phyloP scores from a whole-genome alignment of 2,888 invertebrate genomes.

The Plebejus anna region DNA sequence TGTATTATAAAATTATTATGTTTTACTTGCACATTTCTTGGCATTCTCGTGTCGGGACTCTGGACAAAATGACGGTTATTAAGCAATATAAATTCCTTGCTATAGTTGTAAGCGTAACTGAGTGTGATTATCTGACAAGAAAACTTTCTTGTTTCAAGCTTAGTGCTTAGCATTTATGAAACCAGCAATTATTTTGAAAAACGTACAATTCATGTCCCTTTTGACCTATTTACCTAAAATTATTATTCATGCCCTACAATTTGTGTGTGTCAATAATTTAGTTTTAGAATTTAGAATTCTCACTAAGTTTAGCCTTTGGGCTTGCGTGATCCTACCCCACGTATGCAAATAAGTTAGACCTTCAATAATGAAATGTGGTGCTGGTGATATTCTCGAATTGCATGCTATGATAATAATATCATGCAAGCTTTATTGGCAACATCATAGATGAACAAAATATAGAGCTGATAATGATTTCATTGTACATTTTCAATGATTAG shows the following conservation, averaged over 20 bases:
- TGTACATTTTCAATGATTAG: not conserved
- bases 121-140: too few relatives aligned
- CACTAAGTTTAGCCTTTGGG: not conserved
- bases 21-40: too few relatives aligned
- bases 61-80: too few relatives aligned
- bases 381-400: not conserved
- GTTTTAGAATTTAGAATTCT: not conserved
- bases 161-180: too few relatives aligned
- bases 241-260: not conserved
- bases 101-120: too few relatives aligned
- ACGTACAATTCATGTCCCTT: too few relatives aligned
- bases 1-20: too few relatives aligned
- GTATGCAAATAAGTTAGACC: constrained; percentile 5
- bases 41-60: too few relatives aligned
- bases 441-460: not conserved
- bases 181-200: too few relatives aligned
- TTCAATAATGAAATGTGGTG: not conserved
- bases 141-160: too few relatives aligned
- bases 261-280: not conserved
- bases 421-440: not conserved
- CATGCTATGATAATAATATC: constrained; percentile 3
- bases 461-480: not conserved
- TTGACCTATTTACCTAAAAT: not conserved
- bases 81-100: too few relatives aligned
- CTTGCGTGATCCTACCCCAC: not conserved